Base-by-base conservation (phyloP, 2,797 vertebrate genomes). In the Parotocinclus haroldoi region DNA sequence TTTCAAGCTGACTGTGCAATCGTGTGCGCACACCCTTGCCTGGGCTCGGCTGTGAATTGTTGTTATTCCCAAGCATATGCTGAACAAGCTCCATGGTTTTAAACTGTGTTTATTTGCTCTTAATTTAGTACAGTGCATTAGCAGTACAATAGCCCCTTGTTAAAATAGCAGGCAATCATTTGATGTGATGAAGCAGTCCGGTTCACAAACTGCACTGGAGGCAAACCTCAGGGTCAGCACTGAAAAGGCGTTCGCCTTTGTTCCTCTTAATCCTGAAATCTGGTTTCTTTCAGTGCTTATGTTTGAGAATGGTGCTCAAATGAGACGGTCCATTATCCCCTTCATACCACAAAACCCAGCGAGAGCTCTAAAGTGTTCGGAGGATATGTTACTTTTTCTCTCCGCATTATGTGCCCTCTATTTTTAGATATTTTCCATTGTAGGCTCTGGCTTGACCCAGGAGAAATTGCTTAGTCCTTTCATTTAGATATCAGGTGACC, bases 61-160 rank as follows among this genome's bases (percentile, higher is more conserved):
- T 69, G 52, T 63, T 52, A 63, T 69, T 63, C 59, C 38, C 17
- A 42, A 69, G 63, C 53, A 63, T 36, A 11, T 52, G 27, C 67
- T 52, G 12, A 27, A 27, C 5, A 5, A 27, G 27, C 27, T 27
- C 27, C 5, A 27, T 27, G 27, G 27, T 2, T 27, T 27, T 27
- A 5, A 27, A 40, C n/a, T 14, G 39, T 40, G 12, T 36, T 13
- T 58, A 2, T 58, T 18, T 44, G 40, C 27, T 57, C 17, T 10
- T 57, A 9, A 66, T 57, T 49, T 51, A 58, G 9, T 45, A 16
- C 19, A 14, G 37, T 42, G 3, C 13, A 52, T 14, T 53, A 13
- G 12, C 40, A 27, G 40, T 59, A 45, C 49, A 58, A 65, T 59
- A 38, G 61, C 7, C n/a, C 12, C 27, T 39, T 49, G 63, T 56